These are phyloP conservation scores for Scopus umbretta DNA, from an alignment of 2,113 vertebrate genomes.

Conservation along the genomic window DNA sequence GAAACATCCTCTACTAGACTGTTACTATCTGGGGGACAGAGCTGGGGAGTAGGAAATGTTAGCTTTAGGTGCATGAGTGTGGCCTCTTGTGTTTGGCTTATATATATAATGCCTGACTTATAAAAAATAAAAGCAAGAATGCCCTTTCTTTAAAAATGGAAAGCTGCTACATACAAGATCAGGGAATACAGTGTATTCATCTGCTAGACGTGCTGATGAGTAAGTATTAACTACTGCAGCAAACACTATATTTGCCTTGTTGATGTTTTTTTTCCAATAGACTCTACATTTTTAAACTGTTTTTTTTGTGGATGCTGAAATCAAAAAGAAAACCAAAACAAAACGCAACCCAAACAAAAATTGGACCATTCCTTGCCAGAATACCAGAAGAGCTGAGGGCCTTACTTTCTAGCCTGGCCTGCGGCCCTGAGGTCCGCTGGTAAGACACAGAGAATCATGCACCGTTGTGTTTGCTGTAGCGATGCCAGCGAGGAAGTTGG, in stretches of 20 bases:
- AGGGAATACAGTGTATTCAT: fast-evolving
- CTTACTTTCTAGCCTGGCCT: background rate
- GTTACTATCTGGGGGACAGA: fast-evolving
- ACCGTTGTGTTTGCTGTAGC: background rate
- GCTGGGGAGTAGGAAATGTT: background rate
- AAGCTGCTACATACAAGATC: background rate
- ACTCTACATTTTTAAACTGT: background rate
- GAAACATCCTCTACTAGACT: background rate
- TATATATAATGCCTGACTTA: too few species aligned
- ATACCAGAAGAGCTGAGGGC: background rate
- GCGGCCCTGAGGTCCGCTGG: background rate
- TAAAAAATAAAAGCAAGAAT: background rate
- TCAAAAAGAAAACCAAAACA: background rate
- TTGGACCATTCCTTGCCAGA: background rate
- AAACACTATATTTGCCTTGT: too few species aligned
- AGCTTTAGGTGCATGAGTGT: fast-evolving
- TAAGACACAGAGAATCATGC: fast-evolving
- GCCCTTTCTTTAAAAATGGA: background rate
- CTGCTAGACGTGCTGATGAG: background rate
- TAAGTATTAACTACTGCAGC: too few species aligned
- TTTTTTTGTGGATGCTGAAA: background rate
- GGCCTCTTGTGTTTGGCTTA: background rate
- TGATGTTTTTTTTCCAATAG: background rate
- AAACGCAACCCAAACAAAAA: background rate
- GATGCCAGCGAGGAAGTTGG: background rate